Evolutionary conservation across 2,888 invertebrate species (phyloP).

Genomic region (Eupithecia exiguata): DNA sequence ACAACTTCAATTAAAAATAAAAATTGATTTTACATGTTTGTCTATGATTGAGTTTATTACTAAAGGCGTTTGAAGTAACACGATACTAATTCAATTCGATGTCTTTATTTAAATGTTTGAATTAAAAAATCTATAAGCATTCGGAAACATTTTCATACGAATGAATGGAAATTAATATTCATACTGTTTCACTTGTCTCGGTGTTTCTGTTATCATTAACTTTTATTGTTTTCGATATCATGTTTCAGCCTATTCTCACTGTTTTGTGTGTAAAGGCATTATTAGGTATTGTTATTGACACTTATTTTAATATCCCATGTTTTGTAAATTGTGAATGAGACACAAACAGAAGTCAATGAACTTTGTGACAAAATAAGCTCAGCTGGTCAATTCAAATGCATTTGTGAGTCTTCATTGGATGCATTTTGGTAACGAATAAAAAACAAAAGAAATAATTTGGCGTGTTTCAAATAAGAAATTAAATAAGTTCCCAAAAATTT

Average conservation of each 20-base stretch:
- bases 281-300: slow-evolving; percentile 17
- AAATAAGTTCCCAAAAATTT: no score
- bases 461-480: no score
- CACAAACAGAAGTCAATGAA: slow-evolving; percentile 11
- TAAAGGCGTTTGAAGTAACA: slow-evolving; percentile 44
- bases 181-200: slow-evolving; percentile 41
- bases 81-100: slow-evolving; percentile 47
- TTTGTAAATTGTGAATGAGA: slow-evolving; percentile 15
- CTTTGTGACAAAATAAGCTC: slow-evolving; percentile 5
- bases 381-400: neutral
- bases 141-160: slow-evolving; percentile 39
- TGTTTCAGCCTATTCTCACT: slow-evolving; percentile 42
- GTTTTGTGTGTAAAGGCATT: slow-evolving; percentile 23
- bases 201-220: slow-evolving; percentile 41
- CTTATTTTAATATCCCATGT: slow-evolving; percentile 14
- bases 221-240: slow-evolving; percentile 44
- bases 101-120: slow-evolving; percentile 47
- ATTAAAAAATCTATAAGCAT: slow-evolving; percentile 44
- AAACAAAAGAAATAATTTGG: neutral
- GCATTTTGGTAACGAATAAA: neutral
- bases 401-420: neutral
- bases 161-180: slow-evolving; percentile 45
- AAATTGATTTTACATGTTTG: slow-evolving; percentile 43
- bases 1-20: slow-evolving; percentile 47
- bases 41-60: slow-evolving; percentile 48